Evolutionary conservation across 2,888 invertebrate genomes (phyloP), one percentile per base, ranked within the genome.

Genomic region (Troides oblongomaculatus): DNA sequence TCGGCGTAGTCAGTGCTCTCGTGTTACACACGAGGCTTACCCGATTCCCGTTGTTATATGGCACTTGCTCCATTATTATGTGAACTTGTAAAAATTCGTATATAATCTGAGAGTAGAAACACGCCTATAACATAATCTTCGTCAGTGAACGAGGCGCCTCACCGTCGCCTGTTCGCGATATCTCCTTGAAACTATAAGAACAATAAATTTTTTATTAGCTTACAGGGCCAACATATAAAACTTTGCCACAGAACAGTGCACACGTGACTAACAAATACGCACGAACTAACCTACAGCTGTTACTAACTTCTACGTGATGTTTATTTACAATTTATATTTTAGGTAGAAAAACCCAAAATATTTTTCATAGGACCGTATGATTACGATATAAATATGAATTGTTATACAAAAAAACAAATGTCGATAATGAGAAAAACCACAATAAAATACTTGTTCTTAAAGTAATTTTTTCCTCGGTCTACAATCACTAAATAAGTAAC

Each of bases 111-210:
- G 78, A 83, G 82, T 77, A 78, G 77, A 80, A 81, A 83, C 79
- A 79, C 76, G 80, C 80, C 83, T 88, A 87, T 88, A 80, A 84
- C 88, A 90, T 89, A 87, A 83, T 87, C 85, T 86, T 86, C 86
- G 43, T 43, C 39, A 56, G 67, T 62, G 17, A 30, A 66, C 60
- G 39, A 73, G 77, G 78, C 85, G 88, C 78, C 74, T 85, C 82
- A 79, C 77, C 78, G 85, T 83, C 82, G 84, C 84, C 80, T 85
- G 84, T 85, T 81, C 81, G 86, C 84, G 85, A 86, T 81, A 82
- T 88, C 87, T 87, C 88, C 91, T 90, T 88, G 87, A 90, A 88
- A 91, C 90, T 89, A 91, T 87, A 91, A 92, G 88, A 81, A 89
- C 79, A 88, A 85, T 85, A 86, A 80, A 82, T 79, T 74, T 53